Conservation (phyloP, 2,888 invertebrate species). For the Hecatera dysodea region DNA sequence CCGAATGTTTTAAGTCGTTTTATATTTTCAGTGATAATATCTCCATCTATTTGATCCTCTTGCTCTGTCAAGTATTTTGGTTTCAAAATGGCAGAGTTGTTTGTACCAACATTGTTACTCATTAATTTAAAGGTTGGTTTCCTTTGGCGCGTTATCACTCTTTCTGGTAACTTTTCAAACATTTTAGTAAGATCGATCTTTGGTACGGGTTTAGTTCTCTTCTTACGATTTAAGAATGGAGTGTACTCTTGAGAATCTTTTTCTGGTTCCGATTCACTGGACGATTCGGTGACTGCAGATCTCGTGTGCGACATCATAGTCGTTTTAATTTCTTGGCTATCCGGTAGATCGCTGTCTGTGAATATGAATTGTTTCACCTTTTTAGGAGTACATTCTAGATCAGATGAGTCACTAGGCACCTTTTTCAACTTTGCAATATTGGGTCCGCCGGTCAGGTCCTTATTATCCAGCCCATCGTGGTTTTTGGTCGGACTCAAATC, state of each 20-base stretch:
- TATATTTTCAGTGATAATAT: slow-evolving; percentile 81
- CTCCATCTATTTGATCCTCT: slow-evolving; percentile 78
- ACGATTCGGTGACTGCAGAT: slow-evolving; percentile 71
- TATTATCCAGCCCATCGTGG: slow-evolving; percentile 39
- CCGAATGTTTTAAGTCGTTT: slow-evolving; percentile 76
- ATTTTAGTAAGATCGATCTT: slow-evolving; percentile 79
- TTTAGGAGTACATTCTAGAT: slow-evolving; percentile 79
- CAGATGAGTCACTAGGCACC: slow-evolving; percentile 77
- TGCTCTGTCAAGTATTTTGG: slow-evolving; percentile 75
- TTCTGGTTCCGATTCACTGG: slow-evolving; percentile 82
- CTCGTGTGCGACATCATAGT: slow-evolving; percentile 69
- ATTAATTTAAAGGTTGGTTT: slow-evolving; percentile 80
- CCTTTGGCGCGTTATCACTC: slow-evolving; percentile 80
- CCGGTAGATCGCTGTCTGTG: slow-evolving; percentile 80
- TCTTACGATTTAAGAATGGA: slow-evolving; percentile 75
- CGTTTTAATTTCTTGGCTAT: slow-evolving; percentile 85
- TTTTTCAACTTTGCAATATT: slow-evolving; percentile 65
- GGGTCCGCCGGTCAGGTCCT: slow-evolving; percentile 67
- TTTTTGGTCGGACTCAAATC: slow-evolving; percentile 59
- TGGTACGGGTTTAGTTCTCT: slow-evolving; percentile 68
- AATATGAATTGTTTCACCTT: slow-evolving; percentile 75
- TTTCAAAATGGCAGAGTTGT: slow-evolving; percentile 71
- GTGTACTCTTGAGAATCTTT: slow-evolving; percentile 75
- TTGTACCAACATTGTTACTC: slow-evolving; percentile 63
- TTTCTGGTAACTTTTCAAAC: slow-evolving; percentile 78